Base-by-base conservation (phyloP, 2,888 invertebrate genomes). In the Tipula vernalis region DNA sequence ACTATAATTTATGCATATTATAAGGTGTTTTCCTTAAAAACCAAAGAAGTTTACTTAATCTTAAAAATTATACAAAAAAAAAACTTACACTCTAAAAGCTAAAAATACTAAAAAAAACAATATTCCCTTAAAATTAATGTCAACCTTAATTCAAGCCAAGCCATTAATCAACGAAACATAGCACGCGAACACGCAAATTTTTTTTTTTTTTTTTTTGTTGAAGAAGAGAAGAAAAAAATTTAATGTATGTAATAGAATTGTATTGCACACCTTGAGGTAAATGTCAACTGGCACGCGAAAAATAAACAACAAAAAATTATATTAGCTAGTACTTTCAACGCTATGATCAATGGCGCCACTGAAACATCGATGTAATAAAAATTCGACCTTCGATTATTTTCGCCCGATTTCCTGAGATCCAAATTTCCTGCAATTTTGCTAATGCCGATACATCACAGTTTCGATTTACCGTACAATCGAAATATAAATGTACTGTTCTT, bases 181-280 rank as follows among this genome's bases (percentile, higher is more conserved):
- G 39, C 85, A 85, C 85, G 85, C 85, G 85, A 85, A 44, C 85
- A 85, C 85, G 85, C 41, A 85, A 85, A 71, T 28, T 28, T 28
- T 28, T 28, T 28, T 28, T 28, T 28, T 28, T 28, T 28, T 0
- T 28, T 28, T 71, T 71, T 71, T 71, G 71, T 71, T 10, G 4
- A 71, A 71, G 71, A 71, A 71, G 71, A 71, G 71, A 71, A 28
- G 28, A 71, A 36, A 41, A 71, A 83, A 84, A 84, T 39, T 84
- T 84, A 84, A 85, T 85, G 85, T 85, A 85, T 85, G 85, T 85
- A 85, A 85, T 85, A 85, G 85, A 85, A 85, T 85, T 85, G 85
- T 85, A 85, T 85, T 85, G 85, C 85, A 85, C 85, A 85, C 85
- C 85, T 85, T 42, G 85, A 85, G 85, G 85, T 85, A 85, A 85